Evolutionary conservation across 2,113 vertebrate genomes (phyloP).

Genomic region (Ariopsis seemanni): DNA sequence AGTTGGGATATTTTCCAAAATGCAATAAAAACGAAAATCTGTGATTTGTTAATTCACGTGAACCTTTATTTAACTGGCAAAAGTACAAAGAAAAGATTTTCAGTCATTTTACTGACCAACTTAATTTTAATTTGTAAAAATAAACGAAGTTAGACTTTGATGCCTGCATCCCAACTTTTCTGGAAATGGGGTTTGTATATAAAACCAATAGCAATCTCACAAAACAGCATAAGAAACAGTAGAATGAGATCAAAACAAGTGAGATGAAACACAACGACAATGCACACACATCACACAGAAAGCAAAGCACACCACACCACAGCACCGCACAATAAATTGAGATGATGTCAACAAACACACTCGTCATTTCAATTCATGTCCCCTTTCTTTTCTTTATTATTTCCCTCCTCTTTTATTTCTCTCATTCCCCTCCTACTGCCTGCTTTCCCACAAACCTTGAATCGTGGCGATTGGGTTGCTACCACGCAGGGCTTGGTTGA

Average conservation of each 20-base stretch:
- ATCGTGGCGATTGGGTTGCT: slow-evolving; percentile 91
- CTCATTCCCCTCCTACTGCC: slow-evolving; percentile 34
- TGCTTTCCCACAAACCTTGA: slow-evolving; percentile 82
- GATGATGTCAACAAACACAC: background rate
- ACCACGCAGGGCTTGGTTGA: slow-evolving; percentile 88
- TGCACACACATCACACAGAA: slow-evolving; percentile 6
- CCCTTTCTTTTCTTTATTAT: background rate
- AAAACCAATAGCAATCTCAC: background rate
- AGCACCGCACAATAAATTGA: slow-evolving; percentile 20
- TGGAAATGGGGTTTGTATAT: background rate
- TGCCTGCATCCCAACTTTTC: no score
- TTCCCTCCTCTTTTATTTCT: slow-evolving; percentile 12
- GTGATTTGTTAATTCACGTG: no score
- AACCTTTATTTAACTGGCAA: no score
- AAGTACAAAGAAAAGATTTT: no score
- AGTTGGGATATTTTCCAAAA: no score
- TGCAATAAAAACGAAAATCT: no score
- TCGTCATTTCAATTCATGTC: background rate
- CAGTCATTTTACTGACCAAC: no score
- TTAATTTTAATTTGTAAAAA: no score
- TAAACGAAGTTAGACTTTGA: no score
- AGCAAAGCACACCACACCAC: slow-evolving; percentile 24
- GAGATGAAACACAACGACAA: slow-evolving; percentile 16
- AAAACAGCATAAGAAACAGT: background rate
- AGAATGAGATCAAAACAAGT: slow-evolving; percentile 28